Percentiles rank a stretch among this genome's conserved stretches.
Evolutionary conservation across 1,140 invertebrate species (phyloP).

Genomic region (Gonioctena quinquepunctata): DNA sequence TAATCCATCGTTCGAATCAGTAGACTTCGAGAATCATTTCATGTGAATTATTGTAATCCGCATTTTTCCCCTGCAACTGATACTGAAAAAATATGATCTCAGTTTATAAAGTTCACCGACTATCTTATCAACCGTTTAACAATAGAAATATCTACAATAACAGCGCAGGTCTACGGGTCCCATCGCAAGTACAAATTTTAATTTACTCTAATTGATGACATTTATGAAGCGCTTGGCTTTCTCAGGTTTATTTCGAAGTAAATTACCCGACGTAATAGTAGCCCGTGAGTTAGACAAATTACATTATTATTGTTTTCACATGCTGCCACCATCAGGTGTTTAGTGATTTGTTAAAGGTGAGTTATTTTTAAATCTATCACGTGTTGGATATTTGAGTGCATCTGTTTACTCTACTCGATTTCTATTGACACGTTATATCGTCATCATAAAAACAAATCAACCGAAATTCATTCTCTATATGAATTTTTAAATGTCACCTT

Average conservation of each 20-base stretch:
- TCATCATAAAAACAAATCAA: too few relatives aligned
- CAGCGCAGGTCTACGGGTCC: not conserved
- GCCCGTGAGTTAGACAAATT: not conserved
- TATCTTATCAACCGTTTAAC: not conserved
- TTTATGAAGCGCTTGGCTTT: not conserved
- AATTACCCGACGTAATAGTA: constrained; percentile 4
- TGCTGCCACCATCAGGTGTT: not conserved
- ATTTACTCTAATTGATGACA: not conserved
- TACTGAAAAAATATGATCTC: too few relatives aligned
- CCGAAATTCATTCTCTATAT: too few relatives aligned
- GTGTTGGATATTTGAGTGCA: not conserved
- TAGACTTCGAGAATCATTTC: too few relatives aligned
- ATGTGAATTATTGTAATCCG: too few relatives aligned
- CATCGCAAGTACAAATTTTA: not conserved
- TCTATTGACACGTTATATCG: too few relatives aligned
- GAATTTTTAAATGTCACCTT: too few relatives aligned
- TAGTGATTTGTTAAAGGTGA: not conserved
- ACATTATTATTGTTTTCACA: not conserved
- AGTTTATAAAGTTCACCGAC: not conserved
- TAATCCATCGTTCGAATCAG: too few relatives aligned
- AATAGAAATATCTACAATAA: not conserved
- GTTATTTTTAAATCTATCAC: not conserved
- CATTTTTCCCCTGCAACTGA: too few relatives aligned
- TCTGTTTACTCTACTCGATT: too few relatives aligned
- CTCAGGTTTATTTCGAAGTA: not conserved